phyloP scores from a whole-genome alignment of 1,140 invertebrate species.

The Tachypleus tridentatus region DNA sequence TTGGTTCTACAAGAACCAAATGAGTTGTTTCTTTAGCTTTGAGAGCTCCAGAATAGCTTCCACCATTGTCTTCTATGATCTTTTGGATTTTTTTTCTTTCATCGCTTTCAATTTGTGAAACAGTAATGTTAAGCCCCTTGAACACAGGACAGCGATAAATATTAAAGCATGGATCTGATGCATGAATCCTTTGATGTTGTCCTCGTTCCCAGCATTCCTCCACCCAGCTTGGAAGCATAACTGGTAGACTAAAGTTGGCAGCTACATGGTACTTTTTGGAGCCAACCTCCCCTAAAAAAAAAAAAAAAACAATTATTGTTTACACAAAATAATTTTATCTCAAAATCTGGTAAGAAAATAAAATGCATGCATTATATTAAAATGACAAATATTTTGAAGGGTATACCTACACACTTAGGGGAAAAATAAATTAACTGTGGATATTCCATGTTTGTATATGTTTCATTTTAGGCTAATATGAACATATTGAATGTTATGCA shows the following conservation, averaged over 20 bases:
- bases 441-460: too few relatives aligned
- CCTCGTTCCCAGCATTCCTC: slow-evolving; percentile 56
- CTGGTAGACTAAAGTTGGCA: slow-evolving; percentile 49
- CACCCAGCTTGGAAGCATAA: slow-evolving; percentile 70
- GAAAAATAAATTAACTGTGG: too few relatives aligned
- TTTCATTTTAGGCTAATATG: too few relatives aligned
- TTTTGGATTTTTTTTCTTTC: slow-evolving; percentile 56
- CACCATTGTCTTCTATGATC: slow-evolving; percentile 57
- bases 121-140: slow-evolving; percentile 59
- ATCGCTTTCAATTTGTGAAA: slow-evolving; percentile 52
- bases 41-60: slow-evolving; percentile 38
- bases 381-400: too few relatives aligned
- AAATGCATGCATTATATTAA: too few relatives aligned
- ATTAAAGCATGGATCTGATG: slow-evolving; percentile 48
- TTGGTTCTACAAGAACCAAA: slow-evolving; percentile 40
- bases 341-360: too few relatives aligned
- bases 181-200: slow-evolving; percentile 45
- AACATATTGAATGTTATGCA: too few relatives aligned
- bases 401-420: too few relatives aligned
- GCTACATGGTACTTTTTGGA: slow-evolving; percentile 45
- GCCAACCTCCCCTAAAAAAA: slow-evolving; percentile 31
- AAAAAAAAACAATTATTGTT: background rate
- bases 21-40: slow-evolving; percentile 41
- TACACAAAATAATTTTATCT: too few relatives aligned
- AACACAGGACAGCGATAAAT: slow-evolving; percentile 62